phyloP scores from a whole-genome alignment of 2,113 vertebrate species.

The Laticauda colubrina region DNA sequence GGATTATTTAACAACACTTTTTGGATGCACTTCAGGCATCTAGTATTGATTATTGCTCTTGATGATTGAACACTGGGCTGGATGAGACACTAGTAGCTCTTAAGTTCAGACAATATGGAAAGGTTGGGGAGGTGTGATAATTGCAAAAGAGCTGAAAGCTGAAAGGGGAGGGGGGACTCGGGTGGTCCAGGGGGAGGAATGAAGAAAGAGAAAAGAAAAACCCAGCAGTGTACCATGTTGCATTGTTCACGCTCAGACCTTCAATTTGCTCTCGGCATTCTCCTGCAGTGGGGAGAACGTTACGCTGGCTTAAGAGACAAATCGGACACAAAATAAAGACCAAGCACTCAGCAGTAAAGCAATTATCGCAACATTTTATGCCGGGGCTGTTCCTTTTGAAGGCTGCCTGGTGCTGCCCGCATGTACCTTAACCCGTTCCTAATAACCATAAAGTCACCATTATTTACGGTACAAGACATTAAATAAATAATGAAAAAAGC shows the following conservation, averaged over 20 bases:
- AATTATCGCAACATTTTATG: constrained; percentile 99
- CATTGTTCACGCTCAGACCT: constrained; percentile 99
- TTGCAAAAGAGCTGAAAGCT: constrained; percentile 45
- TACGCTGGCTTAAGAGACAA: constrained; percentile 99
- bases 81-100: constrained; percentile 3
- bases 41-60: not conserved
- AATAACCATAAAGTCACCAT: constrained; percentile 99
- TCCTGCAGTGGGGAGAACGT: constrained; percentile 97
- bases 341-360: constrained; percentile 98
- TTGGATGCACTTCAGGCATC: not conserved
- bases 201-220: constrained; percentile 81
- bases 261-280: constrained; percentile 99
- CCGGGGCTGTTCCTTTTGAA: constrained; percentile 90
- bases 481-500: constrained; percentile 86
- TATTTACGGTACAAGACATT: constrained; percentile 99
- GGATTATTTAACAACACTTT: not conserved
- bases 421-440: constrained; percentile 93
- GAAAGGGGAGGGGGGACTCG: constrained; percentile 69
- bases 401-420: constrained; percentile 82
- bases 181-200: constrained; percentile 77
- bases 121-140: constrained; percentile 40
- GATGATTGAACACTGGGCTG: not conserved
- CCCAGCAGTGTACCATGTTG: constrained; percentile 95
- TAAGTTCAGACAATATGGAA: constrained; percentile 36
- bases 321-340: constrained; percentile 97